Base-by-base conservation (phyloP, 2,797 vertebrate species). In the Siniperca undulata region DNA sequence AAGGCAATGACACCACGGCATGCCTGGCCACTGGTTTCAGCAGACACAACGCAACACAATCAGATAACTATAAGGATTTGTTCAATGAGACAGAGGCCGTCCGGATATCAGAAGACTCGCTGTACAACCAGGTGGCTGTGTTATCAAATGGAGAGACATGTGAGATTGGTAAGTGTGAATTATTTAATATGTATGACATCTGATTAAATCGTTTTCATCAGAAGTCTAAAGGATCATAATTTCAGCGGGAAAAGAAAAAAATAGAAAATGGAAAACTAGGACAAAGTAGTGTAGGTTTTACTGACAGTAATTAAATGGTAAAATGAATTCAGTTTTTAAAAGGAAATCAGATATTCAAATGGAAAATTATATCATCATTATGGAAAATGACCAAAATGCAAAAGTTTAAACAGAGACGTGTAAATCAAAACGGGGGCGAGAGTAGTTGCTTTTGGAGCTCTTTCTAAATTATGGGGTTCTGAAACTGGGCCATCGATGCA, bases 1-100 rank as follows among this genome's bases (percentile, higher is more conserved):
- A 0, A 0, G 0, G 9, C 0, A 0, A 0, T 0, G 0, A 0
- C 0, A 0, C 1, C 0, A 0, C 0, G 0, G 86, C 7, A 0
- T 96, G 95, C 34, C 75, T 96, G 85, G 95, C 94, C 2, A 88
- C 94, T 0, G 93, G 86, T 0, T 96, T 95, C 87, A 93, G 86
- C 30, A 0, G 0, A 0, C 0, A 48, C 5, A 0, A 64, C 0
- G 59, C 0, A 0, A 0, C 36, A 0, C 1, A 0, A 1, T 0
- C 0, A 2, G 5, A 0, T 1, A 1, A 14, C 46, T 0, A 12
- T 0, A 0, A 0, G 0, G 0, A 0, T 0, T 0, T 1, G 0
- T 91, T 91, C 64, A 14, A 0, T 0, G 0, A 0, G 0, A 0
- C 50, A 0, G 1, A 13, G 0, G 7, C 92, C 0, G 76, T 30